Percentiles rank a stretch among this genome's conserved stretches.
These are phyloP conservation scores for Poeciliopsis paucimaculata DNA, from an alignment of 2,797 vertebrate genomes.

Conservation along the genomic window DNA sequence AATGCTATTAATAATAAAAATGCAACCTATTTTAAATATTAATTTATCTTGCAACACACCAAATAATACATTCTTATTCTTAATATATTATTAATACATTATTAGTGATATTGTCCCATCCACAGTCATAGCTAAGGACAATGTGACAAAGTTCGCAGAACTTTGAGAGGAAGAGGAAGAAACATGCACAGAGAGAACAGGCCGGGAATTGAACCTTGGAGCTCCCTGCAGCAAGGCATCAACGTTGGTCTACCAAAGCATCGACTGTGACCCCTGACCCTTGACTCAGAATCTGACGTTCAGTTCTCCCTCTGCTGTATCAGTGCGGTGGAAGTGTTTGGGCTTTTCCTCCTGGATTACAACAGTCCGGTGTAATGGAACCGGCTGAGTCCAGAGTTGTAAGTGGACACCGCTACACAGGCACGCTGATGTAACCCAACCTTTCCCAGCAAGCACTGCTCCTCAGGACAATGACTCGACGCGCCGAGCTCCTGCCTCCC, in stretches of 20 bases:
- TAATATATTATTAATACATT: background rate
- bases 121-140: background rate
- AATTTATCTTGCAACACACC: background rate
- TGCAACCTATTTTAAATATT: background rate
- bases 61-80: background rate
- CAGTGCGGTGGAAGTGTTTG: constrained; percentile 15
- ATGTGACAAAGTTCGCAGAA: background rate
- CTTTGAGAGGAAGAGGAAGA: background rate
- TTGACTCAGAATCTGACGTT: background rate
- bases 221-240: background rate
- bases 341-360: constrained; percentile 64
- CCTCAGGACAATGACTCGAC: constrained; percentile 23
- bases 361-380: constrained; percentile 67
- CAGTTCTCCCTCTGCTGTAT: constrained; percentile 20
- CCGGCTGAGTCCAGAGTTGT: constrained; percentile 44
- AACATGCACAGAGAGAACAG: background rate
- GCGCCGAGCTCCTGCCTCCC: constrained; percentile 19
- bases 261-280: background rate
- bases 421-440: constrained; percentile 54
- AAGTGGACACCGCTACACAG: constrained; percentile 64
- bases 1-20: background rate
- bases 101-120: background rate
- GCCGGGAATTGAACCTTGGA: background rate
- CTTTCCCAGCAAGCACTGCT: constrained; percentile 29
- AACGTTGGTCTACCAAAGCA: background rate